Evolutionary conservation across 2,113 vertebrate species (phyloP), one percentile per base, ranked within the genome.

Genomic region (Cardinalis cardinalis): DNA sequence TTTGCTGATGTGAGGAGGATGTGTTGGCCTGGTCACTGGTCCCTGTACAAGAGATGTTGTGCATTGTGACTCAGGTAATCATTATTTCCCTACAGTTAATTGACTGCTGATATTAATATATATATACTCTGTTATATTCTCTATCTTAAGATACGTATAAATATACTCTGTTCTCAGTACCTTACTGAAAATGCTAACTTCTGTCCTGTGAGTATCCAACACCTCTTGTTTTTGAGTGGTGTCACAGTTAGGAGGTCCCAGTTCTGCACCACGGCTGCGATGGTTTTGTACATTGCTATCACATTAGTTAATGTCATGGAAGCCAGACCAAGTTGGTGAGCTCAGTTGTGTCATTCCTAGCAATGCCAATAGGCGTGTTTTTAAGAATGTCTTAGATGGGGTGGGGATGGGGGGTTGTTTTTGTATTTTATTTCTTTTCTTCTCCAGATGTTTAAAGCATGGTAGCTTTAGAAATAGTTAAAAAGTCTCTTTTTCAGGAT

Each of bases 341-440:
- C 49, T 61, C 66, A 23, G 6, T 61, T 78, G 32, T 69, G 66
- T 92, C 78, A 55, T 94, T 90, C 66, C 92, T 93, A 66, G 78
- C 81, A 92, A 16, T 28, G 23, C 51, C 41, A 72, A 10, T 32
- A 60, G 25, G 18, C 72, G 26, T 59, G 38, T 58, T 88, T 90
- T 87, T 60, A 16, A 79, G 40, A 65, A 14, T 41, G 64, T 25
- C 17, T 36, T 71, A 49, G 25, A 71, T 83, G 32, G 14, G 26
- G 52, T 69, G 26, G 4, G 12, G 23, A 52, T 64, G 26, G 3
- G 18, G 3, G 4, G 1, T 79, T 36, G 34, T 6, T 88, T 34
- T 49, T 64, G 24, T 23, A 5, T 34, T 38, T 38, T 52, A 3
- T 60, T 83, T 68, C n/a, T 66, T 87, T 71, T 34, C 25, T 24